A percentile compares a stretch with the other conserved stretches of the same genome.
phyloP scores from a whole-genome alignment of 92 coral and sea anemone species.

The Pocillopora grandis region DNA sequence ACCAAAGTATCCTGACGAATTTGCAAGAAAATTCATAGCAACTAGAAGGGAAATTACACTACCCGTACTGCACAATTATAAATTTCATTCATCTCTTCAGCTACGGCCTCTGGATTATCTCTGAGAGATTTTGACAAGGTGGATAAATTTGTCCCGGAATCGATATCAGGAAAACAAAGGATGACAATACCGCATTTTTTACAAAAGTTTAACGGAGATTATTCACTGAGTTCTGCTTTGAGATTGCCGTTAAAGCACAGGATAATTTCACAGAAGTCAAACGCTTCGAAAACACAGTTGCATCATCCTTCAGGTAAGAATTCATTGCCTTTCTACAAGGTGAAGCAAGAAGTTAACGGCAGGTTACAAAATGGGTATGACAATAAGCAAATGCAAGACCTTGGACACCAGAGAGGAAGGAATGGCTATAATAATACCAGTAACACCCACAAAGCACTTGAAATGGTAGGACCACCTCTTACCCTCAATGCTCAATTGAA shows the following conservation, averaged over 20 bases:
- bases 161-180: neutral
- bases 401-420: neutral
- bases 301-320: neutral
- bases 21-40: neutral
- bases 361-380: neutral
- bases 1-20: no score
- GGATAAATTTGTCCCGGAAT: neutral
- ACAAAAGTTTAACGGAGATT: neutral
- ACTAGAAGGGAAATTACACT: neutral
- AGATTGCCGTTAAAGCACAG: neutral
- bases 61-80: neutral
- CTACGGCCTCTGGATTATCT: neutral
- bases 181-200: neutral
- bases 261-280: neutral
- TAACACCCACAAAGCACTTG: neutral
- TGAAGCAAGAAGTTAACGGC: neutral
- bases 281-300: neutral
- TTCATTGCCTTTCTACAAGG: neutral
- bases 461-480: conserved; percentile 7
- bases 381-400: neutral
- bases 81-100: neutral
- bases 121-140: neutral
- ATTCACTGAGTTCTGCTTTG: conserved; percentile 5
- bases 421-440: neutral
- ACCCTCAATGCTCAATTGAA: no score